Conservation (phyloP, 2,888 invertebrate genomes). For the Suillia variegata region DNA sequence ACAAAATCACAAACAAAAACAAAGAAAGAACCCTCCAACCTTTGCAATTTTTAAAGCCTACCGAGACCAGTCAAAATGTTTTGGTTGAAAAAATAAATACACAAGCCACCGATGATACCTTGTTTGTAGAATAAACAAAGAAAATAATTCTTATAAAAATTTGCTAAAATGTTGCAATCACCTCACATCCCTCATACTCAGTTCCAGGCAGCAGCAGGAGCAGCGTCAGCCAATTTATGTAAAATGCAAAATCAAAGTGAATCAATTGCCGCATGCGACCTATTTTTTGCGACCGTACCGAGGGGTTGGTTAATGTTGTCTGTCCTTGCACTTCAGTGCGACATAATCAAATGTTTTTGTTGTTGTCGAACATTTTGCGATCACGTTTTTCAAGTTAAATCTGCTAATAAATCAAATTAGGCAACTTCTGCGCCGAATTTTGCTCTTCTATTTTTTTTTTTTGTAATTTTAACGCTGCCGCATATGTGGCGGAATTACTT, state of each 20-base stretch:
- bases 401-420: slow-evolving; percentile 52
- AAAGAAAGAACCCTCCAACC: slow-evolving; percentile 2
- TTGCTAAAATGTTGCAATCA: too few relatives aligned
- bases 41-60: not conserved
- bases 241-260: slow-evolving; percentile 56
- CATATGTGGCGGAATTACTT: slow-evolving; percentile 35
- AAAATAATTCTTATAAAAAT: too few relatives aligned
- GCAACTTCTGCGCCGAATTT: slow-evolving; percentile 8
- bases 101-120: too few relatives aligned
- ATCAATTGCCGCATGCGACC: slow-evolving; percentile 50
- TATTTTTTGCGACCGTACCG: slow-evolving; percentile 28
- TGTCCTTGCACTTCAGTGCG: not conserved
- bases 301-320: not conserved
- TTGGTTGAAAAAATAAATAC: too few relatives aligned
- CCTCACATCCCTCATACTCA: slow-evolving; percentile 20
- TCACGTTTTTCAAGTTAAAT: slow-evolving; percentile 48
- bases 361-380: not conserved
- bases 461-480: slow-evolving; percentile 30
- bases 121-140: too few relatives aligned
- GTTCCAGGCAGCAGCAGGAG: too few relatives aligned
- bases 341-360: slow-evolving; percentile 10
- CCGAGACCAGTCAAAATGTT: slow-evolving; percentile 25
- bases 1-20: slow-evolving; percentile 6
- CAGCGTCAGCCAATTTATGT: too few relatives aligned
- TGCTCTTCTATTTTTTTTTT: not conserved